Evolutionary conservation across 1,140 invertebrate genomes (phyloP).

Genomic region (Drosophila tani): DNA sequence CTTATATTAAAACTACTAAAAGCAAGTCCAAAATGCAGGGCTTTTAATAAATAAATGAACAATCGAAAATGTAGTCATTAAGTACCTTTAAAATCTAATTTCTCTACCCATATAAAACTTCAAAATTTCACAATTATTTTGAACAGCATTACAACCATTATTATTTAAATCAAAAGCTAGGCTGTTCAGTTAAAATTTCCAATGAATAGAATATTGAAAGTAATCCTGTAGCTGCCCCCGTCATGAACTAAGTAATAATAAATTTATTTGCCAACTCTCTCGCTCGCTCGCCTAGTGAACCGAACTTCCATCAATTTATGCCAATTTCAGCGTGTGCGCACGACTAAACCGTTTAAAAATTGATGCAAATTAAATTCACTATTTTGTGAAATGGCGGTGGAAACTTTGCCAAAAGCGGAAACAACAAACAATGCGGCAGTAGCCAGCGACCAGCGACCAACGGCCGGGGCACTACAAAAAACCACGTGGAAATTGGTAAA

Average conservation of each 20-base stretch:
- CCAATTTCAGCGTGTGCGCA: constrained; percentile 42
- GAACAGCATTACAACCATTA: not conserved
- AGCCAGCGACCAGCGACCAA: not conserved
- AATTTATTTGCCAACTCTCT: constrained; percentile 40
- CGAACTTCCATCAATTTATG: constrained; percentile 45
- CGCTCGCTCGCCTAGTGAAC: not conserved
- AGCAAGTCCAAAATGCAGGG: too few species aligned
- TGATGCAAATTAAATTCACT: constrained; percentile 53
- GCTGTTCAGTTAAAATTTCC: not conserved
- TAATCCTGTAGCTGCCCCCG: constrained; percentile 9
- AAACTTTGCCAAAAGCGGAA: constrained; percentile 25
- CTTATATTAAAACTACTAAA: too few species aligned
- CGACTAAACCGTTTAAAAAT: constrained; percentile 52
- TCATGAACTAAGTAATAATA: constrained; percentile 25
- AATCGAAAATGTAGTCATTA: too few species aligned
- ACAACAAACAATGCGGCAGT: constrained; percentile 27
- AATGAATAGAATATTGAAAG: not conserved
- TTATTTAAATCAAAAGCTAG: not conserved
- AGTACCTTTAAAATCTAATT: not conserved
- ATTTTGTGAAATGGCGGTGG: constrained; percentile 30
- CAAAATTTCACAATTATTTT: not conserved
- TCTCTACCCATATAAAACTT: not conserved
- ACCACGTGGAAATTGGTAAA: constrained; percentile 34
- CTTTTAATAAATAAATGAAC: too few species aligned
- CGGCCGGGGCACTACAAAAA: constrained; percentile 11